Evolutionary conservation across 2,888 invertebrate species (phyloP).

Genomic region (Lasioglossum marginatum): DNA sequence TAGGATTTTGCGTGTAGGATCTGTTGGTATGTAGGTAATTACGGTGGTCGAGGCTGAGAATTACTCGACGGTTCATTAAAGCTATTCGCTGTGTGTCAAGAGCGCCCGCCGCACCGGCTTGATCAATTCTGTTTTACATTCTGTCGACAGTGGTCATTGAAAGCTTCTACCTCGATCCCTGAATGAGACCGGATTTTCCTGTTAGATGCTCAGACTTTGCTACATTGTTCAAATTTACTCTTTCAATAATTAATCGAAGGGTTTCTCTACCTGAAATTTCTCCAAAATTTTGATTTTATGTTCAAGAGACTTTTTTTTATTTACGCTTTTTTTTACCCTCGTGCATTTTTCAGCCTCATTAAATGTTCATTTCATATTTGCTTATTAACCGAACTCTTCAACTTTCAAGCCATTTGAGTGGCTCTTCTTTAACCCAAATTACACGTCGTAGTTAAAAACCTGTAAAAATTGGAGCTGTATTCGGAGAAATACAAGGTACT

Average conservation of each 20-base stretch:
- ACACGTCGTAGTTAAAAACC: neutral
- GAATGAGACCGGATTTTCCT: neutral
- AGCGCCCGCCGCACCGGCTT: neutral
- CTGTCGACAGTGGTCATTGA: conserved; percentile 27
- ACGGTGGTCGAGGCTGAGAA: conserved; percentile 12
- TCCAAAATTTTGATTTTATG: neutral
- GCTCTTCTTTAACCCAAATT: no score
- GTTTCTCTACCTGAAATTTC: neutral
- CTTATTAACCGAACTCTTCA: no score
- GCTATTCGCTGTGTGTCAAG: conserved; percentile 21
- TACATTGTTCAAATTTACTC: neutral
- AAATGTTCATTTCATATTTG: neutral
- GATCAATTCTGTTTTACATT: conserved; percentile 38
- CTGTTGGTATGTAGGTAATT: conserved; percentile 43
- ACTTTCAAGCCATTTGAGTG: no score
- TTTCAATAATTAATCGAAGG: neutral
- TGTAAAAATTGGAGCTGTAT: neutral
- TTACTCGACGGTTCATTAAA: conserved; percentile 59
- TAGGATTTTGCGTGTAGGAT: conserved; percentile 43
- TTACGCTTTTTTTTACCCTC: no score
- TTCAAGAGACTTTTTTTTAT: no score
- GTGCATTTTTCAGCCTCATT: no score
- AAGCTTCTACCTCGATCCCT: neutral
- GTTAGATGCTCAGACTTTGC: neutral
- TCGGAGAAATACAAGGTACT: neutral